A percentile compares a stretch with the other conserved stretches of the same genome.
These are phyloP conservation scores for Achroia grisella DNA, from an alignment of 1,140 invertebrate genomes.

Conservation along the genomic window DNA sequence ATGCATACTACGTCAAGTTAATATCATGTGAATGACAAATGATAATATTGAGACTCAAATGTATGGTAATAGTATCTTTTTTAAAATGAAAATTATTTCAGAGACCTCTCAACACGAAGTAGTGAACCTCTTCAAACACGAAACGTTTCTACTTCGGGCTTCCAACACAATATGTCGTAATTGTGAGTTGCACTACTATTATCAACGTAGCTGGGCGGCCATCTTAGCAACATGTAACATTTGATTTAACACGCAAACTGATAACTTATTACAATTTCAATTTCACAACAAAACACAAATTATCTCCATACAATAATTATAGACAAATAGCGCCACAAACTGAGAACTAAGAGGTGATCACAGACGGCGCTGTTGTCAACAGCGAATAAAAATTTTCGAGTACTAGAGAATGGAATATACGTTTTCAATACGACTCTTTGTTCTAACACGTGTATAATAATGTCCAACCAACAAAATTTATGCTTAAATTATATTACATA, in stretches of 20 bases:
- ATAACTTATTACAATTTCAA: neutral
- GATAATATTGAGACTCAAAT: no score
- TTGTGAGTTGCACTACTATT: no score
- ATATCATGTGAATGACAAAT: no score
- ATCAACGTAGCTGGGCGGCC: conserved; percentile 9
- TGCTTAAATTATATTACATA: conserved; percentile 8
- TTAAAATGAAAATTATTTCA: no score
- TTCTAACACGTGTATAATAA: neutral
- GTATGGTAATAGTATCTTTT: no score
- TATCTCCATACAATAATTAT: conserved; percentile 18
- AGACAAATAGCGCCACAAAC: conserved; percentile 46
- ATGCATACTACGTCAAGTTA: no score
- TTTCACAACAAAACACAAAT: conserved; percentile 1
- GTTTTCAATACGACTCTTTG: conserved; percentile 1
- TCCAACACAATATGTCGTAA: no score
- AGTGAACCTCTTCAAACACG: no score
- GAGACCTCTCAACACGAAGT: no score
- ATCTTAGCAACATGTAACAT: conserved; percentile 13
- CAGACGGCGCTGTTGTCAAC: conserved; percentile 56
- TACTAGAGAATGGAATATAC: conserved; percentile 2
- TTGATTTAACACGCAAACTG: neutral
- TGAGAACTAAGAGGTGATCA: conserved; percentile 35
- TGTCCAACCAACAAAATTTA: neutral
- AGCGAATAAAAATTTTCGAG: conserved; percentile 8
- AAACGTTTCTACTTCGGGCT: no score